Evolutionary conservation across 1,140 invertebrate species (phyloP).

Genomic region (Megalonaias nervosa): DNA sequence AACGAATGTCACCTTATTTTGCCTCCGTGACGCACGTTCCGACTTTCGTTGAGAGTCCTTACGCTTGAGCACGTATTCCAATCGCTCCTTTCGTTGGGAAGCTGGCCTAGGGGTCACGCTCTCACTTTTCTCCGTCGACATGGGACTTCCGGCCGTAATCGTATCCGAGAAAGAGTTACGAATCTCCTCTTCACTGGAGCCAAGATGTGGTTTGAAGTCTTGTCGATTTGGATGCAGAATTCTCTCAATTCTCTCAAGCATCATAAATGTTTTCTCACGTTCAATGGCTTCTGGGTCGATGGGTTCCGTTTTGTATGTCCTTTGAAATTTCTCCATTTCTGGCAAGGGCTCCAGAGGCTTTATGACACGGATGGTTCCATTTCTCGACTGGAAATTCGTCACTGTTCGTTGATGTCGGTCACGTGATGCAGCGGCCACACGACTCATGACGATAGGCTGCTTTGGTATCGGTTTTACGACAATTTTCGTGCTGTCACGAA

Average conservation of each 20-base stretch:
- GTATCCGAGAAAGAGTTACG: slow-evolving; percentile 1
- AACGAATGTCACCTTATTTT: slow-evolving; percentile 20
- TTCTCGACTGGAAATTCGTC: slow-evolving; percentile 36
- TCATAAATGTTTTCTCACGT: slow-evolving; percentile 37
- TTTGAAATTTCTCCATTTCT: slow-evolving; percentile 31
- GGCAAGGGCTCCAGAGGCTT: slow-evolving; percentile 30
- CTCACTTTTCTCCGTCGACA: not conserved
- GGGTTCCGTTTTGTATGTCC: slow-evolving; percentile 18
- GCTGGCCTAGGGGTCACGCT: not conserved
- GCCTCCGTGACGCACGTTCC: slow-evolving; percentile 8
- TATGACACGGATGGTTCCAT: slow-evolving; percentile 33
- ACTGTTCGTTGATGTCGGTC: slow-evolving; percentile 32
- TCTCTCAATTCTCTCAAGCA: slow-evolving; percentile 34
- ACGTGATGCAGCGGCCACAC: slow-evolving; percentile 14
- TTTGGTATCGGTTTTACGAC: slow-evolving; percentile 21
- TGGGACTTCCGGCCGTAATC: slow-evolving; percentile 20
- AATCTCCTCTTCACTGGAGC: slow-evolving; percentile 36
- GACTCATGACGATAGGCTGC: slow-evolving; percentile 34
- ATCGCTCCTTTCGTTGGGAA: slow-evolving; percentile 6
- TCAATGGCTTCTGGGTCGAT: slow-evolving; percentile 34
- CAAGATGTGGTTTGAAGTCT: slow-evolving; percentile 7
- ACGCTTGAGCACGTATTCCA: slow-evolving; percentile 24
- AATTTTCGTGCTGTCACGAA: slow-evolving; percentile 22
- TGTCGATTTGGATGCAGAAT: slow-evolving; percentile 33
- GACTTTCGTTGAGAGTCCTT: slow-evolving; percentile 8